phyloP scores from a whole-genome alignment of 2,797 vertebrate species.

The Adelosebastes latens region DNA sequence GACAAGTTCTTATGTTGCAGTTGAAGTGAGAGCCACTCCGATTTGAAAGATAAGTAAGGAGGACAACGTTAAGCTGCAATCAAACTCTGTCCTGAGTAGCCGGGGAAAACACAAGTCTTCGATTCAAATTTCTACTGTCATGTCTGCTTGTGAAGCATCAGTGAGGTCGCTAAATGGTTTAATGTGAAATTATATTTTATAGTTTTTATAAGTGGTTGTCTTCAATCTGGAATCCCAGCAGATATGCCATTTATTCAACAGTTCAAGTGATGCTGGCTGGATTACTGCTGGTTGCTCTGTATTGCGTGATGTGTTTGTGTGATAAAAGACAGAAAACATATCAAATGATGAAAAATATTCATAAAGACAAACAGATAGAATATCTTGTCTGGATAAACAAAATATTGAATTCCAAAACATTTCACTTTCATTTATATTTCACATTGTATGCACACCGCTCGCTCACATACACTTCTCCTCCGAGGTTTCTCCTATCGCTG shows the following conservation, averaged over 20 bases:
- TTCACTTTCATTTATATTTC: slow-evolving; percentile 22
- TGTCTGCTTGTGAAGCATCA: background rate
- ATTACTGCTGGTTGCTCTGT: background rate
- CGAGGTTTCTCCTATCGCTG: background rate
- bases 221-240: background rate
- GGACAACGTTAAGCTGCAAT: slow-evolving; percentile 10
- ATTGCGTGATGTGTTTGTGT: slow-evolving; percentile 25
- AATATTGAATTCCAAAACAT: slow-evolving; percentile 7
- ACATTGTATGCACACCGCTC: background rate
- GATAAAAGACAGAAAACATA: background rate
- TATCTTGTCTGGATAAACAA: background rate
- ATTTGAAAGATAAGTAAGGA: slow-evolving; percentile 43
- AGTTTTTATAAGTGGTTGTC: background rate
- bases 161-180: background rate
- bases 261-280: background rate
- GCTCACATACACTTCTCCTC: background rate
- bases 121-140: background rate
- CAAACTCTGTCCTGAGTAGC: background rate
- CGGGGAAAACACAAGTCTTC: background rate
- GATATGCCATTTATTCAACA: background rate
- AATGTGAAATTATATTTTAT: background rate
- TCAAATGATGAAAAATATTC: background rate
- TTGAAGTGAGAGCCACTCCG: slow-evolving; percentile 22
- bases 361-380: background rate
- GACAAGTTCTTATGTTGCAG: slow-evolving; percentile 32